These are phyloP conservation scores for Dromaius novaehollandiae DNA, from an alignment of 2,113 vertebrate genomes.

Conservation along the genomic window DNA sequence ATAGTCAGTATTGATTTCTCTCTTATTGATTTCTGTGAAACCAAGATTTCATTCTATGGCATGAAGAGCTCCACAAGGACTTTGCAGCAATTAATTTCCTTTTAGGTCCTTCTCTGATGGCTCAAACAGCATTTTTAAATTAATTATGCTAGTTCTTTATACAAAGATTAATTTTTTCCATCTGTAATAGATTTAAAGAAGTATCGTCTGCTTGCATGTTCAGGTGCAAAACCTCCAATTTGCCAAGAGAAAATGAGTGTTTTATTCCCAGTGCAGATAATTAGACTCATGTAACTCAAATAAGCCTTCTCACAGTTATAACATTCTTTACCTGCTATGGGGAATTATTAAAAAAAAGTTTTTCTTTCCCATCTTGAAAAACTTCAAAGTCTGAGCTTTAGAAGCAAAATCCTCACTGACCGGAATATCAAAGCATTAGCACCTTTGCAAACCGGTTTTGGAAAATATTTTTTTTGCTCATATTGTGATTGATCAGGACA, in stretches of 20 bases:
- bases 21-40: slow-evolving; percentile 8
- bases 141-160: neutral
- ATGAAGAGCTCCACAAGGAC: neutral
- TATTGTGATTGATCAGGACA: neutral
- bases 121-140: slow-evolving; percentile 3
- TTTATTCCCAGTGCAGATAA: neutral
- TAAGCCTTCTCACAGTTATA: neutral
- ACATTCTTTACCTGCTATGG: neutral
- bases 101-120: neutral
- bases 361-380: neutral
- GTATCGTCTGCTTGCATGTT: neutral
- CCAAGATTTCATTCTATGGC: neutral
- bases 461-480: neutral
- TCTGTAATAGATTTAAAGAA: neutral
- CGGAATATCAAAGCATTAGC: neutral
- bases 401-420: neutral
- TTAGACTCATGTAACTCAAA: neutral
- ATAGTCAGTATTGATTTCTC: slow-evolving; percentile 26
- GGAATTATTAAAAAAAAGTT: neutral
- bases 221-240: neutral
- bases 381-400: neutral
- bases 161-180: neutral
- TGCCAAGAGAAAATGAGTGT: neutral
- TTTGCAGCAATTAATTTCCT: slow-evolving; percentile 41
- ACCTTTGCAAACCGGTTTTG: neutral